phyloP scores from a whole-genome alignment of 2,113 vertebrate species.

The Xenus cinereus region DNA sequence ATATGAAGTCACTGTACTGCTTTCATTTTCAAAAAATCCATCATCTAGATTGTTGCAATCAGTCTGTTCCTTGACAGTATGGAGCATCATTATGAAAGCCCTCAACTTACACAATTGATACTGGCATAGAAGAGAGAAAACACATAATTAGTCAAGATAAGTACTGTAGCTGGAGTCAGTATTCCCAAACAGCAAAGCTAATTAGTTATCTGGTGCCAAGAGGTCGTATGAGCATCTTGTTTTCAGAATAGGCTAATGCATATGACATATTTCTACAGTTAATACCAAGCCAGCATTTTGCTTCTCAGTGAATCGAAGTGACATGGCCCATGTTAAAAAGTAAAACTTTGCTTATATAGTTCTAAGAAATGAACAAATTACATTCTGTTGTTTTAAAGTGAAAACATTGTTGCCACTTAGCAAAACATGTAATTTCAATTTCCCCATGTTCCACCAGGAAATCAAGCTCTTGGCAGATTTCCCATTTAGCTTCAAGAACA shows the following conservation, averaged over 20 bases:
- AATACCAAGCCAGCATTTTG: background rate
- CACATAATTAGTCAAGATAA: slow-evolving; percentile 15
- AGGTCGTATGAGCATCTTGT: background rate
- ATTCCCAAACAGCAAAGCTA: slow-evolving; percentile 29
- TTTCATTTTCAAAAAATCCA: background rate
- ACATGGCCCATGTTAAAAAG: background rate
- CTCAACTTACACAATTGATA: background rate
- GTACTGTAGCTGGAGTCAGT: background rate
- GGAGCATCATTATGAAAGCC: background rate
- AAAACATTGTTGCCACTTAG: background rate
- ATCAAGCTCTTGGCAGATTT: slow-evolving; percentile 1
- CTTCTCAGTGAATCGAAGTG: background rate
- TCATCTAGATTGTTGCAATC: background rate
- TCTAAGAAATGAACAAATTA: background rate
- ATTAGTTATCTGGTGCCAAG: background rate
- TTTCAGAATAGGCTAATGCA: slow-evolving; percentile 18
- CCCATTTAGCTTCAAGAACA: background rate
- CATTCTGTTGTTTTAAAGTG: slow-evolving; percentile 1
- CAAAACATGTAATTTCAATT: slow-evolving; percentile 24
- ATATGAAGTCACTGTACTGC: background rate
- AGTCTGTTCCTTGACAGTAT: background rate
- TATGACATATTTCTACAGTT: background rate
- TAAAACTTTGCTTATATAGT: background rate
- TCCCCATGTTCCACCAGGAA: slow-evolving; percentile 24
- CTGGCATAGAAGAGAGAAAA: background rate